phyloP scores from a whole-genome alignment of 2,113 vertebrate genomes.

The Camelus bactrianus region DNA sequence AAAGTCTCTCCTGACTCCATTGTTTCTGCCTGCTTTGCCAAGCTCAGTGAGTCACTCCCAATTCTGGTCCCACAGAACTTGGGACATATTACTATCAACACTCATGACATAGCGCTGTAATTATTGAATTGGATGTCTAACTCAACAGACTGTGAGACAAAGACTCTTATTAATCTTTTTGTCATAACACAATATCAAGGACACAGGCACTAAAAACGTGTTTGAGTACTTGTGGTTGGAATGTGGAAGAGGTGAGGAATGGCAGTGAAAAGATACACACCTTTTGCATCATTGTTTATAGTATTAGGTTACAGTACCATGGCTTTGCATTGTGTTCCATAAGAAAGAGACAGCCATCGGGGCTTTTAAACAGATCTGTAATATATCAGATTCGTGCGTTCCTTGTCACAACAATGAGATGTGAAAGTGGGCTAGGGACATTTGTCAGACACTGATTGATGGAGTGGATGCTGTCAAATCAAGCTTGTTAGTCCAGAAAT shows the following conservation, averaged over 20 bases:
- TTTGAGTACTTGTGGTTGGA: not conserved
- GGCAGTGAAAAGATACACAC: not conserved
- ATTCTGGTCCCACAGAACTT: not conserved
- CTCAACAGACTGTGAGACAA: not conserved
- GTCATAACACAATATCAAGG: not conserved
- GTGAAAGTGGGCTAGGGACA: not conserved
- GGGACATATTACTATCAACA: not conserved
- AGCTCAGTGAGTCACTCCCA: constrained; percentile 23
- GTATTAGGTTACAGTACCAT: not conserved
- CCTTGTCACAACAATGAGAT: not conserved
- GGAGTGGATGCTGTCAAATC: not conserved
- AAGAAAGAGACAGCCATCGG: not conserved
- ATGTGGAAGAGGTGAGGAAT: not conserved
- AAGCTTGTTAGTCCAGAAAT: not conserved
- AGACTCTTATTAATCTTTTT: not conserved
- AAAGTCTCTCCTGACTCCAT: not conserved
- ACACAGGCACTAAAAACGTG: not conserved
- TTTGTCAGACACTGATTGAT: not conserved
- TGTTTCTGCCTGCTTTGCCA: not conserved
- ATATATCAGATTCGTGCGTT: not conserved
- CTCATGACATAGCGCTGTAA: not conserved
- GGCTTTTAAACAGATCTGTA: not conserved
- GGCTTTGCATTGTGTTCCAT: not conserved
- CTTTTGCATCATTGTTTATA: not conserved
- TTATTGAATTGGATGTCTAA: not conserved